Base-by-base conservation (phyloP, 2,888 invertebrate species). In the Thumatha senex region DNA sequence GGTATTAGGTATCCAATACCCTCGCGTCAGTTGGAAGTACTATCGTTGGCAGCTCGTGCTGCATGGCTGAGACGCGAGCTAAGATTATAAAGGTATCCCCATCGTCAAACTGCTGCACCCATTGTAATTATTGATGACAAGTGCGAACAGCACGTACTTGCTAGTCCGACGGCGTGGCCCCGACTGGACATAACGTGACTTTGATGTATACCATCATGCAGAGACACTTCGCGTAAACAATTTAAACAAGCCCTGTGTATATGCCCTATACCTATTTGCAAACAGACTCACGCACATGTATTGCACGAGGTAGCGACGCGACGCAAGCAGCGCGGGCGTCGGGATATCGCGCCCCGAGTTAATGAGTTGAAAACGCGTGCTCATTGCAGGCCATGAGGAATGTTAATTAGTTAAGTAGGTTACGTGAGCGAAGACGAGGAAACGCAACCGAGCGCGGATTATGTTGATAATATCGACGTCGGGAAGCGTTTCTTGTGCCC, bases 381-480 rank as follows among this genome's bases (percentile, higher is more conserved):
- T 76, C 77, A 72, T 70, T 75, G 80, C 70, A 68, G 71, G 70
- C 78, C 76, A 67, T 77, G 75, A 81, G 78, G 82, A 83, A 84
- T 86, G 75, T 84, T 84, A 85, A 85, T 85, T 80, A 84, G 78
- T 70, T 72, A 79, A 81, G 78, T 81, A 80, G 74, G 74, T 80
- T 80, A 78, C 74, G 76, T 74, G 76, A 68, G 67, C 72, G 65
- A 56, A 67, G 65, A 72, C 58, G 74, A 74, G 57, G 72, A 72
- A 78, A 74, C 75, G 77, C 76, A 76, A 58, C 73, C 63, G 73
- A 64, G 76, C 78, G 74, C 74, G 73, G 72, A 72, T 67, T 69
- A 69, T 69, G 69, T 58, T 56, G 69, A 67, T 69, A 67, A 67
- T 61, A 68, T 66, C 67, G 58, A 58, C 60, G 60, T 61, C 59